Evolutionary conservation across 2,113 vertebrate species (phyloP), one percentile per base, ranked within the genome.

Genomic region (Amphiprion ocellaris): DNA sequence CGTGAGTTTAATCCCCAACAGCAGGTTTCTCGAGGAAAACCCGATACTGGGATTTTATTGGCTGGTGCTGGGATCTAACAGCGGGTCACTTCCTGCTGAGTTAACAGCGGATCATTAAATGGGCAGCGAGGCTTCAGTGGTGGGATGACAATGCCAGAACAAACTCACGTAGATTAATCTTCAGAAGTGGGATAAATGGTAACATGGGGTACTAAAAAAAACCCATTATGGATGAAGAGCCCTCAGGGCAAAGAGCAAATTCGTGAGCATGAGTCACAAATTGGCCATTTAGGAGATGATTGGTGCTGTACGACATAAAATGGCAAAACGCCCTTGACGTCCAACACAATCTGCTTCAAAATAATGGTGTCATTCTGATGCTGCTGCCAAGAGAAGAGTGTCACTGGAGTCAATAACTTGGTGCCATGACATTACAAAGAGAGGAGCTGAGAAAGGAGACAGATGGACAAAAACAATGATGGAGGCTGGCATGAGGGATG

Each of bases 11-110:
- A 87, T 81, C 83, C 75, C 41, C 2, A 17, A 61, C 81, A 88
- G 70, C 60, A 87, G 79, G 71, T 79, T 88, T 87, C 60, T 75
- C 41, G 62, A 69, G 58, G 67, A 81, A 89, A 88, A 59, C 59
- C 65, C 47, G 53, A 90, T 80, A 41, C 61, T 58, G 33, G 69
- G 73, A 76, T 85, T 89, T 79, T 69, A 83, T 69, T 77, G 80
- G 72, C 73, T 63, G 56, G 30, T 41, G 65, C 63, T 41, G 28
- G 15, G 19, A 69, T 73, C 64, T 69, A 68, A 50, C 56, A 77
- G 21, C 55, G 70, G 62, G 55, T 76, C 67, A 77, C 56, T 58
- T 83, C 74, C 65, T 70, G 56, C 54, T 61, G 54, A 41, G 55
- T 80, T 55, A 76, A 63, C 39, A 11, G 54, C 28, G 37, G 69